Percentiles rank a stretch among this genome's conserved stretches.
phyloP scores from a whole-genome alignment of 2,113 vertebrate species.

The Myrmecophaga tridactyla region DNA sequence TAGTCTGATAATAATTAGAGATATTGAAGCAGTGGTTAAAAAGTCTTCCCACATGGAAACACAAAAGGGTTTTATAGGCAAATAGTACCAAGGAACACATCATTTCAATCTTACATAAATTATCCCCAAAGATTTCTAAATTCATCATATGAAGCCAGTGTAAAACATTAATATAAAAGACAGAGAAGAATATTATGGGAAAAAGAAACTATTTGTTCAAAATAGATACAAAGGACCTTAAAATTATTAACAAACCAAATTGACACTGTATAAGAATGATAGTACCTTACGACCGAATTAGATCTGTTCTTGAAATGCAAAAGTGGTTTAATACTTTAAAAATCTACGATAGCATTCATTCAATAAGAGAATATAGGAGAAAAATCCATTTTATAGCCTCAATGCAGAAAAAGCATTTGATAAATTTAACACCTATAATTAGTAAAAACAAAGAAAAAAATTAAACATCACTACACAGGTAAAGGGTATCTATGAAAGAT shows the following conservation, averaged over 20 bases:
- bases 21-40: neutral
- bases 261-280: neutral
- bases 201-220: neutral
- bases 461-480: neutral
- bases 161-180: neutral
- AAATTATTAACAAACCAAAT: conserved; percentile 6
- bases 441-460: conserved; percentile 3
- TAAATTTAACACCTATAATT: neutral
- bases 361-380: neutral
- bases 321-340: neutral
- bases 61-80: neutral
- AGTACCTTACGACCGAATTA: neutral
- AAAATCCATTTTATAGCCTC: neutral
- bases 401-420: neutral
- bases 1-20: neutral
- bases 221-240: neutral
- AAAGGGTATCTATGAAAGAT: neutral
- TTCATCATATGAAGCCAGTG: neutral
- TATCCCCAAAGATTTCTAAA: neutral
- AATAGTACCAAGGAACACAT: neutral
- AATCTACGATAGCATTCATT: conserved; percentile 1
- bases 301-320: neutral
- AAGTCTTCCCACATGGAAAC: neutral
- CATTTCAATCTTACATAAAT: neutral
- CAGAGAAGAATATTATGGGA: neutral